Base-by-base conservation (phyloP, 2,888 invertebrate genomes). In the Yponomeuta cagnagella region DNA sequence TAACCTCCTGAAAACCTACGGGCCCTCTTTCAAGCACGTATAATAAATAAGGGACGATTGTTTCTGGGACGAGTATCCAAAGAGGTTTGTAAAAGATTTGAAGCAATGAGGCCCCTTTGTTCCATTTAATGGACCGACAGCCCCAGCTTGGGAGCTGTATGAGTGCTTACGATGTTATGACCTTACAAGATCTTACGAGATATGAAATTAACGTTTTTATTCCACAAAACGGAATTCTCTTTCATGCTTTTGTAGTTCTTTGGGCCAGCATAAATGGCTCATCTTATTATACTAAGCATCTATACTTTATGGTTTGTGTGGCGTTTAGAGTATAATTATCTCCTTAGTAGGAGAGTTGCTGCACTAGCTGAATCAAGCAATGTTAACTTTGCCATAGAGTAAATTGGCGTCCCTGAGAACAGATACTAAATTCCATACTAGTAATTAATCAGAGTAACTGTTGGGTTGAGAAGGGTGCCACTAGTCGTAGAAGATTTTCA, bases 141-240 rank as follows among this genome's bases (percentile, higher is more conserved):
- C 52, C 52, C 15, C 15, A 58, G 52, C 52, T 58, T 15, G 52
- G 52, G 52, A 58, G 52, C 52, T 58, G 12, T 58, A 58, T 58
- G 52, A 58, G 52, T 58, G 52, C 52, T 58, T 58, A 58, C 52
- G 52, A 58, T 58, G 52, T 58, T 58, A 58, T 58, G 52, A 58
- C 12, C 52, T 58, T 58, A 58, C 52, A 58, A 58, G 15, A 15
- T 58, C 52, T 58, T 58, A 58, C 4, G 52, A 58, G 52, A 58
- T 58, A 58, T 58, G 52, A 58, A 58, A 58, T 58, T 58, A 58
- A 58, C 52, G 52, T 58, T 58, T 58, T 58, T 58, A 12, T 58
- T 58, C 52, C 52, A 58, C 52, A 58, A 58, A 58, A 58, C 5
- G 52, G 52, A 58, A 15, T 4, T 15, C 12, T 15, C 52, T 58